Evolutionary conservation across 2,113 vertebrate genomes (phyloP), one percentile per base, ranked within the genome.

Genomic region (Entelurus aequoreus): DNA sequence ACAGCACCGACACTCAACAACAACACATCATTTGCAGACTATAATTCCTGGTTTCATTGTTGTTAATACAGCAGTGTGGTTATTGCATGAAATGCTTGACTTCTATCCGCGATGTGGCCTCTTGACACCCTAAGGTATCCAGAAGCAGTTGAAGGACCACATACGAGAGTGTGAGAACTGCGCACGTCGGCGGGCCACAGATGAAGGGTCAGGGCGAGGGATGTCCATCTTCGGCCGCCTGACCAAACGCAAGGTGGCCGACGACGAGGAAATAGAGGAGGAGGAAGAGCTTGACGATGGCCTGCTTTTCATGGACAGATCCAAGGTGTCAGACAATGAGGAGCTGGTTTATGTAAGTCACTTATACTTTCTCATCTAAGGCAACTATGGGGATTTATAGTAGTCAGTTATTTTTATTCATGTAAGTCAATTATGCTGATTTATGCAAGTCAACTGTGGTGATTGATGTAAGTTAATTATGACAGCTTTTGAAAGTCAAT

Each of bases 61-160:
- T 28, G 28, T 28, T 28, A 2, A 28, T 28, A 3, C 28, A 28
- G 28, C 28, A 28, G 28, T 28, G 28, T 28, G 28, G 4, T 51
- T 51, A 10, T 21, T 51, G 15, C 6, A 9, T 58, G 65, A 53
- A 28, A 28, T 28, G 28, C 28, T 4, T 28, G 28, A 28, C 28
- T 28, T 28, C 28, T 28, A 28, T 4, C 28, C 28, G 28, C 28
- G 3, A 28, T 28, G 28, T 28, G 28, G 28, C 28, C 28, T 4
- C 6, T 19, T 14, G 53, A 53, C 7, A 57, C 49, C 53, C 80
- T 61, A 44, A 99, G 97, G 95, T 59, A 94, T 99, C 83, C 90
- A 96, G 86, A 98, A 98, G 70, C 90, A 97, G 63, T 94, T 99
- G 44, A 99, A 98, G 89, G 94, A 98, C 88, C 91, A 93, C 74